These are phyloP conservation scores for Onychorhynchus coronatus DNA, from an alignment of 2,113 vertebrate genomes.

Conservation along the genomic window DNA sequence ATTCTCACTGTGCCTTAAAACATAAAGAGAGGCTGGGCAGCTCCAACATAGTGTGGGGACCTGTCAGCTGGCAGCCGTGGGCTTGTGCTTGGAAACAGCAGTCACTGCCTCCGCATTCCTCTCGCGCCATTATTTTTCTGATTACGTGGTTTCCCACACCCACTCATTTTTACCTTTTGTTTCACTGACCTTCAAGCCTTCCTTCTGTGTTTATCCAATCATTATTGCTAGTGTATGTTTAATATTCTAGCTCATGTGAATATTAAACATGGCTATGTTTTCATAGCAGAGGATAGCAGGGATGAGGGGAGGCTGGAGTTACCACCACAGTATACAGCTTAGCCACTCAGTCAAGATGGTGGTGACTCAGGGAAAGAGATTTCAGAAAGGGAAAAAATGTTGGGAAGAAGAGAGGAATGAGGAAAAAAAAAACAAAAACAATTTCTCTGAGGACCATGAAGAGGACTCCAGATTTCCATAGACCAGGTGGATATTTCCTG, in stretches of 20 bases:
- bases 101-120: rapidly evolving
- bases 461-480: not conserved
- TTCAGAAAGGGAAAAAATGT: not conserved
- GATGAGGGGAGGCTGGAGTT: too few species aligned
- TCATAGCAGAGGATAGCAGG: not conserved
- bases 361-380: rapidly evolving
- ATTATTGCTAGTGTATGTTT: not conserved
- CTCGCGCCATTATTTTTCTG: not conserved
- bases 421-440: too few species aligned
- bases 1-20: not conserved
- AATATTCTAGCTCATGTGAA: too few species aligned
- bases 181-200: not conserved
- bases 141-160: rapidly evolving
- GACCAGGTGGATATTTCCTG: too few species aligned
- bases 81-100: not conserved
- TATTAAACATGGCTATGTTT: rapidly evolving
- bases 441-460: not conserved
- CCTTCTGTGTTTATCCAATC: not conserved
- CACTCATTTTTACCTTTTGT: not conserved
- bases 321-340: not conserved
- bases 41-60: too few species aligned
- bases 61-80: too few species aligned
- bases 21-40: not conserved
- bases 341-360: not conserved
- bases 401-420: not conserved